Conservation (phyloP, 1,140 invertebrate genomes). For the Drosophila cardini region DNA sequence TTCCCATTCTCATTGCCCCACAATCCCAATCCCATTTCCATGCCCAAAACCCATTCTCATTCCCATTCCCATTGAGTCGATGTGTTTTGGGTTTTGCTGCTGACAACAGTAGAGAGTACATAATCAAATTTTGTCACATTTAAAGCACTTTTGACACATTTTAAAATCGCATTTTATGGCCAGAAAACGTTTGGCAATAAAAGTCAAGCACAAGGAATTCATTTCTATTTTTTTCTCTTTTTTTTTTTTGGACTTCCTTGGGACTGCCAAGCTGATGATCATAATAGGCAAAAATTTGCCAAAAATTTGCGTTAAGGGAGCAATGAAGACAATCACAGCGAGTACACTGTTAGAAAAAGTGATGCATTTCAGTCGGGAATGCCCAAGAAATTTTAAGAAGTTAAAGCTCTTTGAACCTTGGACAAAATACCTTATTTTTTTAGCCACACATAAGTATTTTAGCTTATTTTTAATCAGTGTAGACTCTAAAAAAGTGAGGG, state of each 20-base stretch:
- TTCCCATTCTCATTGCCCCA: no score
- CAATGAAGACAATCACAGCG: slow-evolving; percentile 67
- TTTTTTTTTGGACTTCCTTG: not conserved
- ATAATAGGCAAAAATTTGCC: slow-evolving; percentile 74
- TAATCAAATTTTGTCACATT: slow-evolving; percentile 74
- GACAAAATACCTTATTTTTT: no score
- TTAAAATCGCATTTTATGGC: slow-evolving; percentile 78
- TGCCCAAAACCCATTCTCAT: no score
- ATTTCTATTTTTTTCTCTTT: slow-evolving; percentile 9
- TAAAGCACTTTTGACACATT: slow-evolving; percentile 79
- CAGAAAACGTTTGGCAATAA: slow-evolving; percentile 56
- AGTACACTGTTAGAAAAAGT: not conserved
- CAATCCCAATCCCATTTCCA: no score
- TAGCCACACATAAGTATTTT: no score
- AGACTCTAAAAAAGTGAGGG: slow-evolving; percentile 5
- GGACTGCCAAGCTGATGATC: slow-evolving; percentile 25
- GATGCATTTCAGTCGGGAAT: no score
- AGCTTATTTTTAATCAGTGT: no score
- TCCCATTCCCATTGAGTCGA: not conserved
- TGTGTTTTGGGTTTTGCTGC: not conserved
- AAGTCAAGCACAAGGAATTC: slow-evolving; percentile 23
- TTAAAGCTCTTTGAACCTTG: no score
- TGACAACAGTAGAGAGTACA: slow-evolving; percentile 22
- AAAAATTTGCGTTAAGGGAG: slow-evolving; percentile 72
- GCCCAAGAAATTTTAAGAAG: no score